Percentiles rank a stretch among this genome's conserved stretches.
phyloP scores from a whole-genome alignment of 2,113 vertebrate species.

The Lampris incognitus region DNA sequence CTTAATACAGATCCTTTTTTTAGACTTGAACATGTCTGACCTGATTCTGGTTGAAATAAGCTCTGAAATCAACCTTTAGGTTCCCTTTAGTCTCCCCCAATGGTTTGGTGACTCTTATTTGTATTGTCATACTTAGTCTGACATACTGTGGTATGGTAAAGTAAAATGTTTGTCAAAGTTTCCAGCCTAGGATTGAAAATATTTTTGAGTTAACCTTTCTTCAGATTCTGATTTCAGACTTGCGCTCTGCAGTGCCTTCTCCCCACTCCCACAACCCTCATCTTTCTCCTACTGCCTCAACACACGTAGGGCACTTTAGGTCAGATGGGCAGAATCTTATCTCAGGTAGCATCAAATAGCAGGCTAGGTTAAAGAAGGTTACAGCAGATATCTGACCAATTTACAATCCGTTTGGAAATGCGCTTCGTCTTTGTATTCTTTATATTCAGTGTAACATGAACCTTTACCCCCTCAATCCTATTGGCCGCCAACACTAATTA shows the following conservation, averaged over 20 bases:
- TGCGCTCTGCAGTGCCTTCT: too few relatives aligned
- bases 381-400: background rate
- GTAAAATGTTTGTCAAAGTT: background rate
- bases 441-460: background rate
- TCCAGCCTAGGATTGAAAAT: too few relatives aligned
- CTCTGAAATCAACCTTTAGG: background rate
- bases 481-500: conserved; percentile 8
- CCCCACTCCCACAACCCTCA: too few relatives aligned
- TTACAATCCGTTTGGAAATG: background rate
- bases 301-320: too few relatives aligned
- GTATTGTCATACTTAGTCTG: background rate
- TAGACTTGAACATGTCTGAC: too few relatives aligned
- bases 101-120: background rate
- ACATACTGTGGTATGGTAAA: background rate
- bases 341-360: background rate
- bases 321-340: background rate
- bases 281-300: too few relatives aligned
- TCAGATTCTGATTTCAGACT: too few relatives aligned
- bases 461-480: conserved; percentile 20
- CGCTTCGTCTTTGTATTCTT: background rate
- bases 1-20: too few relatives aligned
- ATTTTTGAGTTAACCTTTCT: too few relatives aligned
- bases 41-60: too few relatives aligned
- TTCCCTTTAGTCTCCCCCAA: background rate
- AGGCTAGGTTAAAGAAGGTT: background rate